Evolutionary conservation across 2,113 vertebrate species (phyloP).

Genomic region (Charadrius vociferus): DNA sequence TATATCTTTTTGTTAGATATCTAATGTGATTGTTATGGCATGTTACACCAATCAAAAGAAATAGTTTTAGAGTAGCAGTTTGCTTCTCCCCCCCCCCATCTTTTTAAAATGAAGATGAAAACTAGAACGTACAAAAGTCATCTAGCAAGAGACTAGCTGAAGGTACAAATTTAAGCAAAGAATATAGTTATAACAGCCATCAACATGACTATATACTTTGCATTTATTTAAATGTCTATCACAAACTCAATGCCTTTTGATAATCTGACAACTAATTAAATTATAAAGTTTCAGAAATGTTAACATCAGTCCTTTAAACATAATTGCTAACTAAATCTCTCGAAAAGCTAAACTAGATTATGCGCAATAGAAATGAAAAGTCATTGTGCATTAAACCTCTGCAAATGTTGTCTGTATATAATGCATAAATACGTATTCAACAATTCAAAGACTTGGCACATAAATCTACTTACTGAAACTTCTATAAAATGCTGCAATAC

Average conservation of each 20-base stretch:
- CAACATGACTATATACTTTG: constrained; percentile 64
- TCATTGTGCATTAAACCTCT: constrained; percentile 64
- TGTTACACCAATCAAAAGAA: constrained; percentile 73
- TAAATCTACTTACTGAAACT: constrained; percentile 5
- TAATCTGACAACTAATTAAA: constrained; percentile 74
- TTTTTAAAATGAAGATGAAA: constrained; percentile 72
- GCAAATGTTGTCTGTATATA: constrained; percentile 66
- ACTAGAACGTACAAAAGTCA: constrained; percentile 69
- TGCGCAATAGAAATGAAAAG: constrained; percentile 58
- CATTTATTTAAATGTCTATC: constrained; percentile 74
- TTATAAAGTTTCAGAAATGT: constrained; percentile 72
- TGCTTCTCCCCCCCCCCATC: constrained; percentile 69
- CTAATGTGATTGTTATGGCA: constrained; percentile 70
- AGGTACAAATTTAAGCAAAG: constrained; percentile 70
- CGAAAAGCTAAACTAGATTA: constrained; percentile 65
- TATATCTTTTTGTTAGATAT: constrained; percentile 74
- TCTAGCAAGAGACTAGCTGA: constrained; percentile 67
- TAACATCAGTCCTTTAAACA: constrained; percentile 69
- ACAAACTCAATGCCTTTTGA: constrained; percentile 70
- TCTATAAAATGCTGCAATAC: background rate
- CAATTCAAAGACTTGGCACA: constrained; percentile 4
- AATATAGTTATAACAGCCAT: constrained; percentile 65
- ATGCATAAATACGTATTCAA: constrained; percentile 59
- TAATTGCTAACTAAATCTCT: constrained; percentile 65
- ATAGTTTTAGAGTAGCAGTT: constrained; percentile 70